These are phyloP conservation scores for Sinelater perroti DNA, from an alignment of 2,888 invertebrate genomes.

Conservation along the genomic window DNA sequence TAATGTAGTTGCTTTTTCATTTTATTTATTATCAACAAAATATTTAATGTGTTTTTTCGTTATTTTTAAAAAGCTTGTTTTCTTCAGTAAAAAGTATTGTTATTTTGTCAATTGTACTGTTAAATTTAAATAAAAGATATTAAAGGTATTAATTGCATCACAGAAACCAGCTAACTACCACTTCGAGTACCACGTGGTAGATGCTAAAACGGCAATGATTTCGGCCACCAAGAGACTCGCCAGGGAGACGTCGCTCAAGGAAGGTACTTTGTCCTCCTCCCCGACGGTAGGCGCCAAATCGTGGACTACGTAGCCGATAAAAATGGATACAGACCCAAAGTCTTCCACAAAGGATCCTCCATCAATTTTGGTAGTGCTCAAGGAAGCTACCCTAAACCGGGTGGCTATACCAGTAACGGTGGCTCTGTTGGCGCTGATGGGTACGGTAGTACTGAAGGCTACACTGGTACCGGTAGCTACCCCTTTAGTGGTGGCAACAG, in stretches of 20 bases:
- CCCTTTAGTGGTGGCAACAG: too few relatives aligned
- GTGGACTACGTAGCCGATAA: constrained; percentile 73
- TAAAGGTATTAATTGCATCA: too few relatives aligned
- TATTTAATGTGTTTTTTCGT: too few relatives aligned
- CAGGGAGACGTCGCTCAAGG: constrained; percentile 73
- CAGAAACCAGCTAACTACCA: constrained; percentile 67
- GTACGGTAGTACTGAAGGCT: constrained; percentile 49
- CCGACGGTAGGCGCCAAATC: constrained; percentile 73
- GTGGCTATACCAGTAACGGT: too few relatives aligned
- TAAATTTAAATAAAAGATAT: too few relatives aligned
- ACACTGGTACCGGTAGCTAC: too few relatives aligned
- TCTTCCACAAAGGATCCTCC: constrained; percentile 65
- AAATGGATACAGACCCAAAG: constrained; percentile 72
- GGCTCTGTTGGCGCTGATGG: constrained; percentile 50
- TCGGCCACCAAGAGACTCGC: constrained; percentile 72
- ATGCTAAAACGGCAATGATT: constrained; percentile 72
- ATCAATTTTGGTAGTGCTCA: constrained; percentile 44
- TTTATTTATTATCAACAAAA: too few relatives aligned
- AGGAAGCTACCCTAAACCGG: constrained; percentile 41
- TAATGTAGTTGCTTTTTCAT: too few relatives aligned
- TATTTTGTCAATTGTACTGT: too few relatives aligned
- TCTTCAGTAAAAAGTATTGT: too few relatives aligned
- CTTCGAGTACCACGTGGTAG: constrained; percentile 73
- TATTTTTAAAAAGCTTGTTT: too few relatives aligned
- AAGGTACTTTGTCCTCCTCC: constrained; percentile 73